phyloP scores from a whole-genome alignment of 1,140 invertebrate species.

The Drosophila bifasciata region DNA sequence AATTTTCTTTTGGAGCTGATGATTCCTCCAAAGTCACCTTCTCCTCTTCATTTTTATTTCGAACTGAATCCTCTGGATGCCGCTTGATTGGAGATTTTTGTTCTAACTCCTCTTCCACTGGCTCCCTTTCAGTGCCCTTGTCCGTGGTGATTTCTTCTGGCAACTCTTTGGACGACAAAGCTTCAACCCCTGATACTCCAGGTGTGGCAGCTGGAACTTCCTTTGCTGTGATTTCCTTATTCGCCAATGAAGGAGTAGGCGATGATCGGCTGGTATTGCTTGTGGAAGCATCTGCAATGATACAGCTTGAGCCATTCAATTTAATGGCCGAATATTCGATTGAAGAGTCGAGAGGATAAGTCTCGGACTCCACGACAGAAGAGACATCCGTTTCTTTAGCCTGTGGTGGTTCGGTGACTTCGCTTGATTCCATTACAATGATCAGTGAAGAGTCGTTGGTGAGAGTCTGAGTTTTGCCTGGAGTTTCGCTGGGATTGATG shows the following conservation, averaged over 20 bases:
- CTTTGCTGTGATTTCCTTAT: no score
- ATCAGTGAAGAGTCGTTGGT: background rate
- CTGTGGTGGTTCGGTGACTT: background rate
- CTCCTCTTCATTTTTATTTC: no score
- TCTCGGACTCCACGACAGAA: background rate
- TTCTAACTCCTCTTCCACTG: no score
- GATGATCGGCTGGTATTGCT: background rate
- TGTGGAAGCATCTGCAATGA: background rate
- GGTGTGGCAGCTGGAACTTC: no score
- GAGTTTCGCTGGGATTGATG: background rate
- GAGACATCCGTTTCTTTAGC: background rate
- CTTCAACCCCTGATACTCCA: no score
- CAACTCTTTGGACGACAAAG: no score
- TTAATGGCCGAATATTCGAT: background rate
- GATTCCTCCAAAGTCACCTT: no score
- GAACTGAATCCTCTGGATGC: no score
- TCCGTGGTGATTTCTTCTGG: background rate
- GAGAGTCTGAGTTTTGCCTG: background rate
- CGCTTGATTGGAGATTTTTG: no score
- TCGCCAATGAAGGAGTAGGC: no score
- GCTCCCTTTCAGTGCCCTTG: no score
- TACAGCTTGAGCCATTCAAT: background rate
- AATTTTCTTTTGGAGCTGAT: no score
- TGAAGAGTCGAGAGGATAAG: conserved; percentile 7
- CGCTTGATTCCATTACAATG: conserved; percentile 12